Evolutionary conservation across 1,140 invertebrate genomes (phyloP).

Genomic region (Zophobas morio): DNA sequence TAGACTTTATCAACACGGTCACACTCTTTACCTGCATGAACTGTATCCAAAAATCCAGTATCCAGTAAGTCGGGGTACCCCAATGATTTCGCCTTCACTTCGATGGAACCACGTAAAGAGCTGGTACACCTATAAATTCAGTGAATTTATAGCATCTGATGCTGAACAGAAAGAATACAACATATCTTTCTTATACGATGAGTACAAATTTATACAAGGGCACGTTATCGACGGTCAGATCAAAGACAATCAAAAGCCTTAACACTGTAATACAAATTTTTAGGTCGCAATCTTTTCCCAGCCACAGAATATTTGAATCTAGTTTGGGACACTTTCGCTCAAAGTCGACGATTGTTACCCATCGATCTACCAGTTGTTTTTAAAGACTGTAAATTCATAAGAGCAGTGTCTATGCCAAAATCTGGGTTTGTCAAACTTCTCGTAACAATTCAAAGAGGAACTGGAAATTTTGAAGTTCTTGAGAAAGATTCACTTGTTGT

Average conservation of each 20-base stretch:
- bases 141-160: constrained; percentile 60
- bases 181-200: constrained; percentile 72
- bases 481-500: constrained; percentile 40
- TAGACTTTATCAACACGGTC: constrained; percentile 69
- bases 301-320: constrained; percentile 90
- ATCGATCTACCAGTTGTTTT: constrained; percentile 87
- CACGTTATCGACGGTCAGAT: constrained; percentile 84
- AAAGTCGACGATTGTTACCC: constrained; percentile 73
- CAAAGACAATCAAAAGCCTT: background rate
- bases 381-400: constrained; percentile 87
- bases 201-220: constrained; percentile 83
- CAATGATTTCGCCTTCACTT: constrained; percentile 73
- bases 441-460: constrained; percentile 86
- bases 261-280: background rate
- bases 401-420: constrained; percentile 84
- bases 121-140: no score
- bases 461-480: constrained; percentile 82
- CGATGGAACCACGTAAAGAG: constrained; percentile 72
- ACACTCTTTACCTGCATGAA: constrained; percentile 69
- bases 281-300: constrained; percentile 84
- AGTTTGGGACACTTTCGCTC: constrained; percentile 91
- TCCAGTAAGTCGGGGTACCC: constrained; percentile 74
- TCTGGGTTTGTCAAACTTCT: constrained; percentile 76
- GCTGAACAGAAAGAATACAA: constrained; percentile 67
- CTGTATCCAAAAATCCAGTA: constrained; percentile 70